phyloP scores from a whole-genome alignment of 92 coral and sea anemone genomes.

The Bergia puertoricense region DNA sequence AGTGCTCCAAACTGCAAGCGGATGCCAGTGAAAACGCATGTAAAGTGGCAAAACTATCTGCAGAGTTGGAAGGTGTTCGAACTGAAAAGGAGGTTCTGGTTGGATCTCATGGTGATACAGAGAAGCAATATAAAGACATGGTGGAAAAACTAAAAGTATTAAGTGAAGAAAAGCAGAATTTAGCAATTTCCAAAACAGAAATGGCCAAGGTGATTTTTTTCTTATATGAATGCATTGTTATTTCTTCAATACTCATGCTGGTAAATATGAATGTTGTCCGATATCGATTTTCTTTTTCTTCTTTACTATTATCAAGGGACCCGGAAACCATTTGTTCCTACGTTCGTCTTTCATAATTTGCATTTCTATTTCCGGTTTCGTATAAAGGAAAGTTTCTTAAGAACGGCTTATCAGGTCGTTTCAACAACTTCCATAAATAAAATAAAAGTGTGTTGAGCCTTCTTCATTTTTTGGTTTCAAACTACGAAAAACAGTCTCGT shows the following conservation, averaged over 20 bases:
- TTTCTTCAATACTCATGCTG: neutral
- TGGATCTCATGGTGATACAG: slow-evolving; percentile 67
- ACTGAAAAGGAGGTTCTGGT: slow-evolving; percentile 63
- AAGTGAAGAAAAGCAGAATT: slow-evolving; percentile 56
- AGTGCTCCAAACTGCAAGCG: slow-evolving; percentile 55
- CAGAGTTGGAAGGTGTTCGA: slow-evolving; percentile 63
- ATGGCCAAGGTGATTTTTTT: slow-evolving; percentile 50
- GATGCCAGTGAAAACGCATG: slow-evolving; percentile 57
- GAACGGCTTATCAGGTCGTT: too few species aligned
- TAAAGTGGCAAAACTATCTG: slow-evolving; percentile 59
- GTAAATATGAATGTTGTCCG: neutral
- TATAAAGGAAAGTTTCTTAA: too few species aligned
- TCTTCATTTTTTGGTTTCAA: too few species aligned
- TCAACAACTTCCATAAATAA: too few species aligned
- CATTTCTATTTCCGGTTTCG: too few species aligned
- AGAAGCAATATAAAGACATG: slow-evolving; percentile 68
- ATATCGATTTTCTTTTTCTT: too few species aligned
- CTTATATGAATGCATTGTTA: neutral
- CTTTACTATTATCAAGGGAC: too few species aligned
- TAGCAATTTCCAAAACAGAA: slow-evolving; percentile 48
- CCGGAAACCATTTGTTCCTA: too few species aligned
- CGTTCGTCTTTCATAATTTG: too few species aligned
- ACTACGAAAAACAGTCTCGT: too few species aligned
- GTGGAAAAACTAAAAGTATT: slow-evolving; percentile 57
- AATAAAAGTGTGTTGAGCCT: too few species aligned